Evolutionary conservation across 2,113 vertebrate genomes (phyloP).

Genomic region (Callaeas wilsoni): DNA sequence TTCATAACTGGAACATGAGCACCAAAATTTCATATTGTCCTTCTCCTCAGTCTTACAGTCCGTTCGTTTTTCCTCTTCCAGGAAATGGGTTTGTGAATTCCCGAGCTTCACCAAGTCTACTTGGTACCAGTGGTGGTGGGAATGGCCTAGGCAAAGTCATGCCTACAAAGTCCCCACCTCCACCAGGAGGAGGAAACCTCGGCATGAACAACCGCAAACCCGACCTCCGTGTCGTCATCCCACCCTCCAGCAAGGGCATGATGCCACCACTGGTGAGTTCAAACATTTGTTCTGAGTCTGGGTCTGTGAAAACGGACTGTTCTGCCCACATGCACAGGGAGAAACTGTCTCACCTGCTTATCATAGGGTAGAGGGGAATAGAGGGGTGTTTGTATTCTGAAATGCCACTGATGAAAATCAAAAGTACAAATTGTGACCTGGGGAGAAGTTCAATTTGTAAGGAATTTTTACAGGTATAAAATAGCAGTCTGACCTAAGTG

Average conservation of each 20-base stretch:
- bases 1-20: neutral
- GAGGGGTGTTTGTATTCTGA: neutral
- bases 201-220: constrained; percentile 93
- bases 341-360: neutral
- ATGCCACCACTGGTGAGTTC: constrained; percentile 95
- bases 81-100: constrained; percentile 96
- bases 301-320: neutral
- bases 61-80: constrained; percentile 37
- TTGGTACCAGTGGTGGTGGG: constrained; percentile 84
- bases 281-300: neutral
- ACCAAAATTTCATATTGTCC: neutral
- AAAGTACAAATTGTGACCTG: neutral
- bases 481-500: neutral
- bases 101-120: constrained; percentile 89
- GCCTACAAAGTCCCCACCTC: constrained; percentile 95
- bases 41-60: neutral
- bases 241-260: constrained; percentile 95
- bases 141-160: constrained; percentile 93
- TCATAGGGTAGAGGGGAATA: neutral
- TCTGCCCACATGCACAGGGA: neutral
- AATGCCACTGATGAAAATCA: neutral
- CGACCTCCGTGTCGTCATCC: constrained; percentile 96
- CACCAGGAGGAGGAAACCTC: constrained; percentile 87
- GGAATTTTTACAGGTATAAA: neutral
- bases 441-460: neutral